These are phyloP conservation scores for Drosophila bocqueti DNA, from an alignment of 1,140 invertebrate species.

Conservation along the genomic window DNA sequence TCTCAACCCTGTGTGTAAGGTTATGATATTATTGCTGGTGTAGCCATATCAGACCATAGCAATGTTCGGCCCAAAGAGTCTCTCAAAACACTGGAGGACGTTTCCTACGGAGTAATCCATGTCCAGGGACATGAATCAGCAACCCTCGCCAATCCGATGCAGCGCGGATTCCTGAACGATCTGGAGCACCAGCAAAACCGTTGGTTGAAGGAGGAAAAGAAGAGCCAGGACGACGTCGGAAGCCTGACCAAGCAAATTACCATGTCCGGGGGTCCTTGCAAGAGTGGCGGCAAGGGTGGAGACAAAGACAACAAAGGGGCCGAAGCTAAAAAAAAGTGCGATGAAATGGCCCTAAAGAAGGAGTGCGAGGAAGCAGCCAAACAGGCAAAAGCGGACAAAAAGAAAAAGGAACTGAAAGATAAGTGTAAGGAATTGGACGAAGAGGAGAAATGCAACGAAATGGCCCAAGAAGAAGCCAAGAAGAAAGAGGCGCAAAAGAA, in stretches of 20 bases:
- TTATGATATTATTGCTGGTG: neutral
- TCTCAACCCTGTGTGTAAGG: too few relatives aligned
- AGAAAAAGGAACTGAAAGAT: neutral
- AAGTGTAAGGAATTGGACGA: neutral
- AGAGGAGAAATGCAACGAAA: too few relatives aligned
- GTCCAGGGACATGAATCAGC: neutral
- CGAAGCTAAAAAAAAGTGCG: neutral
- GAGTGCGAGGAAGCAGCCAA: neutral
- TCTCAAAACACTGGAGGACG: neutral
- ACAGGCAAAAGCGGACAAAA: neutral
- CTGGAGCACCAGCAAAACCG: neutral
- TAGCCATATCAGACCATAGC: neutral
- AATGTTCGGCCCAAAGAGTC: neutral
- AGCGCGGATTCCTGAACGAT: neutral
- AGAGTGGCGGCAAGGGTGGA: neutral
- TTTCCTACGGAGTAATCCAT: neutral
- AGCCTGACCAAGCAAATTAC: neutral
- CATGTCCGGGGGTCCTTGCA: too few relatives aligned
- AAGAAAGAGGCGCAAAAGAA: too few relatives aligned
- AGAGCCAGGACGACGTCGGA: neutral
- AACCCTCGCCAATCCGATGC: neutral
- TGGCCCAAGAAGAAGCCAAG: too few relatives aligned
- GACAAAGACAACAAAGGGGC: neutral
- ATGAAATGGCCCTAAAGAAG: too few relatives aligned
- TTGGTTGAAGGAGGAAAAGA: conserved; percentile 2